Conservation (phyloP, 30 jellyfish, hydroid and myxozoan genomes). For the Pseudorhiza aurosa region DNA sequence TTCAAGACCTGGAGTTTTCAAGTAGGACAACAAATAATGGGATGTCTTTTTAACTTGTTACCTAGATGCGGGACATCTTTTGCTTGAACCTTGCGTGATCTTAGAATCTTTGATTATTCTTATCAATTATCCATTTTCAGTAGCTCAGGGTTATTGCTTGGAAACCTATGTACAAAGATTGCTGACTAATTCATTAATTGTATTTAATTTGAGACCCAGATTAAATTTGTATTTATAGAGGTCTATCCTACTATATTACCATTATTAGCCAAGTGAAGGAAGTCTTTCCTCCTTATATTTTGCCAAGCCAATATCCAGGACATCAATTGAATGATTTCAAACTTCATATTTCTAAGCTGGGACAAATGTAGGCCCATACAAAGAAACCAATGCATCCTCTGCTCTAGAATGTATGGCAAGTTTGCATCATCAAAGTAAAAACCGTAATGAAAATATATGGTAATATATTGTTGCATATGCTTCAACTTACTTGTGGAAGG, state of each 20-base stretch:
- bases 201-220: not conserved
- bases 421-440: not conserved
- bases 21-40: not conserved
- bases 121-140: conserved; percentile 17
- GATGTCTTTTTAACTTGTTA: conserved; percentile 15
- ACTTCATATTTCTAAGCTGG: not conserved
- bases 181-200: not conserved
- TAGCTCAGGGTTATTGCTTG: conserved; percentile 16
- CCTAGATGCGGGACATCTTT: conserved; percentile 36
- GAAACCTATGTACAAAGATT: conserved; percentile 3
- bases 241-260: not conserved
- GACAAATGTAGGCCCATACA: not conserved
- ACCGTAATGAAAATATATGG: not conserved
- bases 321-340: not conserved
- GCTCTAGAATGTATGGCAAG: no score
- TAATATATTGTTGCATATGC: not conserved
- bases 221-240: not conserved
- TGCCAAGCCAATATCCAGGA: not conserved
- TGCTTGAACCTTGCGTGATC: conserved; percentile 6
- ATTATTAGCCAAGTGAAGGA: not conserved
- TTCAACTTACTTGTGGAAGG: conserved; percentile 31
- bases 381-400: not conserved
- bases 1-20: conserved; percentile 18
- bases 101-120: conserved; percentile 16
- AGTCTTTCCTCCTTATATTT: not conserved